Evolutionary conservation across 1,140 invertebrate species (phyloP).

Genomic region (Zeugodacus cucurbitae): DNA sequence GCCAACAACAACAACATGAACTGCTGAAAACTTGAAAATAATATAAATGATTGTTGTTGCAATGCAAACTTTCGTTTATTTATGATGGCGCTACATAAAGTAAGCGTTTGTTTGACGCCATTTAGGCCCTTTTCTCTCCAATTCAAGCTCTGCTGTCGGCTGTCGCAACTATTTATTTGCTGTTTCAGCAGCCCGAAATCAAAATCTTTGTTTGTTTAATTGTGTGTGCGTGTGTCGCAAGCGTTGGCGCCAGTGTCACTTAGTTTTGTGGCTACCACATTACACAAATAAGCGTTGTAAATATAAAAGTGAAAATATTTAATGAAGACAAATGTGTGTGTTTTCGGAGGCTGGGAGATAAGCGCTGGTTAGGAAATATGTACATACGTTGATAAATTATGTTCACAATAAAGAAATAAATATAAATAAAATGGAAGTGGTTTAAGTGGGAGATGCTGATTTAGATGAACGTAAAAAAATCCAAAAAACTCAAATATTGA

Average conservation of each 20-base stretch:
- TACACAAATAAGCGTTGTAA: background rate
- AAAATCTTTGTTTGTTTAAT: background rate
- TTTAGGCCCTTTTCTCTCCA: background rate
- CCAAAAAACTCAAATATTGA: no score
- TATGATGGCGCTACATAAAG: background rate
- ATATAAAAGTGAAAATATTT: background rate
- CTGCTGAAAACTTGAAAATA: background rate
- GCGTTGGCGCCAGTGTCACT: constrained; percentile 25
- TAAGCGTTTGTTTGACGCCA: background rate
- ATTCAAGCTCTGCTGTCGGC: background rate
- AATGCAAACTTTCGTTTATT: background rate
- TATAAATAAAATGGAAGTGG: no score
- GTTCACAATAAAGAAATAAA: no score
- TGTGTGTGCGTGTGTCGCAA: no score
- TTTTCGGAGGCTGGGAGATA: background rate
- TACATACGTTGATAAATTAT: no score
- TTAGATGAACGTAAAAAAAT: no score
- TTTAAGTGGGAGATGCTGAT: no score
- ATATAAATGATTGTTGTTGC: background rate
- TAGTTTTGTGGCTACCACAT: background rate
- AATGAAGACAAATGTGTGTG: background rate
- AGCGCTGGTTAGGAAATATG: background rate
- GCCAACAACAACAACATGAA: background rate
- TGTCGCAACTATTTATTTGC: constrained; percentile 7
- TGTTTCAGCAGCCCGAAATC: background rate